These are phyloP conservation scores for Rhogogaster chlorosoma DNA, from an alignment of 2,888 invertebrate species.

Conservation along the genomic window DNA sequence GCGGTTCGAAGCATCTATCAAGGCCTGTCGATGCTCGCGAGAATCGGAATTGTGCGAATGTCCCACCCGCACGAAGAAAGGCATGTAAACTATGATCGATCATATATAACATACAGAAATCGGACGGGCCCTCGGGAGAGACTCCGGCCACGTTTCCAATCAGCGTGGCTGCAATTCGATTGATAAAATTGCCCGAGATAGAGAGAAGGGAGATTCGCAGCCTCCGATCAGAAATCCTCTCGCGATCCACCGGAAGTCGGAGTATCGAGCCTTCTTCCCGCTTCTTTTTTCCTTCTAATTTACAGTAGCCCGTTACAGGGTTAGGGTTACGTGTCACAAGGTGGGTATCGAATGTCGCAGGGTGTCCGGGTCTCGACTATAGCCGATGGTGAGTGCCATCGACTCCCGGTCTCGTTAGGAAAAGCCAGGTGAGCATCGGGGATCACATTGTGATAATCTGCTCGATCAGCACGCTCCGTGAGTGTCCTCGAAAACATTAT, in stretches of 20 bases:
- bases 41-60: constrained; percentile 58
- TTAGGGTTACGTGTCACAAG: constrained; percentile 34
- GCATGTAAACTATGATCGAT: constrained; percentile 66
- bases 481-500: constrained; percentile 51
- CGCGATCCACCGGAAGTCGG: too few relatives aligned
- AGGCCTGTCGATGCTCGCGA: constrained; percentile 58
- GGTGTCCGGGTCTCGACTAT: background rate
- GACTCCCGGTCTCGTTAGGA: constrained; percentile 39
- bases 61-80: constrained; percentile 60
- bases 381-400: constrained; percentile 3
- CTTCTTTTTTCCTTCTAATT: background rate
- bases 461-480: constrained; percentile 72
- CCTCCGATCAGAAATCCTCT: too few relatives aligned
- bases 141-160: background rate
- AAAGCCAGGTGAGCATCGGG: constrained; percentile 75
- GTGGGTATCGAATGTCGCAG: constrained; percentile 26
- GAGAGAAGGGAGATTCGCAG: too few relatives aligned
- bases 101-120: constrained; percentile 59
- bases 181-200: too few relatives aligned
- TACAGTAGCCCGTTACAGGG: background rate
- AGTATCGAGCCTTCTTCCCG: background rate
- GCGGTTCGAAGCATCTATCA: constrained; percentile 58
- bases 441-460: constrained; percentile 71
- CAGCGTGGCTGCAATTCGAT: background rate
- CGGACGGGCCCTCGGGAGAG: background rate